These are phyloP conservation scores for Abrostola triplasia DNA, from an alignment of 2,888 invertebrate genomes.

Conservation along the genomic window DNA sequence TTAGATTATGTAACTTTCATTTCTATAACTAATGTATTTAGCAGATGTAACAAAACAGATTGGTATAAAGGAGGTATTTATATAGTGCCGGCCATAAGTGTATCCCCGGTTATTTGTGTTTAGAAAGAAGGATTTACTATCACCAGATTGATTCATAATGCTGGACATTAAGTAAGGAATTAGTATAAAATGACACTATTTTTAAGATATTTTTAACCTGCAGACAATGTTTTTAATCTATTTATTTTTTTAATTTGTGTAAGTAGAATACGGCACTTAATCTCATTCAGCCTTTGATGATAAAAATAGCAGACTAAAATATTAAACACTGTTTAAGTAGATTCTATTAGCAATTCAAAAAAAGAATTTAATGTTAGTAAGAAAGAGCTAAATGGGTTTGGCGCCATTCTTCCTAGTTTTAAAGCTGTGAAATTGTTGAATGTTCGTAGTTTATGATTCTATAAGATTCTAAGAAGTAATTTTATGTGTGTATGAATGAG, in stretches of 20 bases:
- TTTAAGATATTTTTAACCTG: slow-evolving; percentile 54
- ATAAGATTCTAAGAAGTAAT: slow-evolving; percentile 41
- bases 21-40: too few species aligned
- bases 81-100: slow-evolving; percentile 41
- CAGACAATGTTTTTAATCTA: slow-evolving; percentile 51
- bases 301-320: slow-evolving; percentile 16
- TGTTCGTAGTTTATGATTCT: slow-evolving; percentile 49
- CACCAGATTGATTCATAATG: slow-evolving; percentile 54
- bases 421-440: slow-evolving; percentile 51
- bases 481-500: slow-evolving; percentile 34
- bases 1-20: too few species aligned
- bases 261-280: slow-evolving; percentile 35
- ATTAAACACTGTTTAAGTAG: slow-evolving; percentile 29
- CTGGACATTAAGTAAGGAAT: slow-evolving; percentile 55
- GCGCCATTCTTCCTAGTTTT: slow-evolving; percentile 42
- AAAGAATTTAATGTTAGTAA: slow-evolving; percentile 37
- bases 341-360: slow-evolving; percentile 13
- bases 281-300: slow-evolving; percentile 52
- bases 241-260: slow-evolving; percentile 53
- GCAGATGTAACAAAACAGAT: too few species aligned
- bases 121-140: slow-evolving; percentile 54
- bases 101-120: slow-evolving; percentile 30
- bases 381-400: slow-evolving; percentile 50
- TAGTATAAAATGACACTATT: slow-evolving; percentile 48
- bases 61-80: neutral